Evolutionary conservation across 2,797 vertebrate genomes (phyloP).

Genomic region (Gambelia wislizenii): DNA sequence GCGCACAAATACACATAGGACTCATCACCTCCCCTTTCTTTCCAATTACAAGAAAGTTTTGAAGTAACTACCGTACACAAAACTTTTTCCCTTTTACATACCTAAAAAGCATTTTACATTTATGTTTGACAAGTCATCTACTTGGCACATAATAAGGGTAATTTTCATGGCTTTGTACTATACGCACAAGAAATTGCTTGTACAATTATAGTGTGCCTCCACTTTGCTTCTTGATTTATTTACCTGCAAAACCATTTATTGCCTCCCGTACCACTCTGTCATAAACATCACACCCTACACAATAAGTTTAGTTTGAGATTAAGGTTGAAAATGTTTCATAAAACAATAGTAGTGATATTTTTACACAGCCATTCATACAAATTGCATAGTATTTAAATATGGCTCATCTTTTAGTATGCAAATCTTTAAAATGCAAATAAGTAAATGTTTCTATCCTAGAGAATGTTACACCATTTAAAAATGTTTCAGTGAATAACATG

Average conservation of each 20-base stretch:
- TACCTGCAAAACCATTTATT: not conserved
- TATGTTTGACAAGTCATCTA: constrained; percentile 5
- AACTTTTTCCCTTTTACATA: not conserved
- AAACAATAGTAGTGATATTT: constrained; percentile 24
- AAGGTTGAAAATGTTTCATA: constrained; percentile 45
- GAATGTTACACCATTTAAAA: constrained; percentile 37
- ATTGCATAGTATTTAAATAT: constrained; percentile 50
- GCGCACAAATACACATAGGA: not conserved
- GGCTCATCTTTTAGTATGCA: constrained; percentile 43
- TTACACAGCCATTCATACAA: constrained; percentile 18
- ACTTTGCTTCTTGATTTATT: constrained; percentile 27
- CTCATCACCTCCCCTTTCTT: not conserved
- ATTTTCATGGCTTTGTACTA: not conserved
- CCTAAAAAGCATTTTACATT: constrained; percentile 6
- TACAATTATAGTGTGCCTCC: not conserved
- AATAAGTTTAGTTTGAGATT: constrained; percentile 33
- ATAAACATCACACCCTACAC: constrained; percentile 32
- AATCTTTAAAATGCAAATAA: constrained; percentile 54
- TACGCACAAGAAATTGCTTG: not conserved
- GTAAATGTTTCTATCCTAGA: constrained; percentile 41
- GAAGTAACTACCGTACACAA: not conserved
- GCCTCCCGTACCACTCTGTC: not conserved
- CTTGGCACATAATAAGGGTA: constrained; percentile 1
- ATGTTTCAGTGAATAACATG: constrained; percentile 55
- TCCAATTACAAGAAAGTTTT: not conserved